phyloP scores from a whole-genome alignment of 35 echinoderm and acorn worm genomes.

The Apostichopus parvimensis region DNA sequence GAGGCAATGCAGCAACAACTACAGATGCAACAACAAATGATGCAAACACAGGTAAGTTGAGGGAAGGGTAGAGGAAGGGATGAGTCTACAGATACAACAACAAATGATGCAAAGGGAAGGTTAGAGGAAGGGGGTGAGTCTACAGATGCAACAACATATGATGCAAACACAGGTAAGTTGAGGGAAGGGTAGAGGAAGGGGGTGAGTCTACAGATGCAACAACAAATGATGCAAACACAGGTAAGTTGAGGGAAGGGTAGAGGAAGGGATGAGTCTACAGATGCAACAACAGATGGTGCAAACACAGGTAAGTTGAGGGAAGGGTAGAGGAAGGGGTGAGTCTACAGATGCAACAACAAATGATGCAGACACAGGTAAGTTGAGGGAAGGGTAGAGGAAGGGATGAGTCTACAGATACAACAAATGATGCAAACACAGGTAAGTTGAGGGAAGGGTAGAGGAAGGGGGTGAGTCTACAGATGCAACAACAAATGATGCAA shows the following conservation, averaged over 20 bases:
- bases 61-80: neutral
- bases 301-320: too few relatives aligned
- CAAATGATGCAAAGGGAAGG: constrained; percentile 56
- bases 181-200: neutral
- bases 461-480: constrained; percentile 32
- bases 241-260: neutral
- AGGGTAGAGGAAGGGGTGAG: neutral
- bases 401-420: constrained; percentile 56
- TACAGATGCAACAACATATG: constrained; percentile 80
- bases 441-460: neutral
- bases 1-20: constrained; percentile 78
- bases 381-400: neutral
- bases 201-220: constrained; percentile 57
- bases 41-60: constrained; percentile 50
- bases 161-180: constrained; percentile 52
- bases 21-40: constrained; percentile 78
- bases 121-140: neutral
- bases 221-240: constrained; percentile 69
- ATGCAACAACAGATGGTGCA: constrained; percentile 77
- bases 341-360: constrained; percentile 75
- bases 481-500: constrained; percentile 78
- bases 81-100: constrained; percentile 70
- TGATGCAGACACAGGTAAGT: constrained; percentile 60
- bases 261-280: constrained; percentile 9
- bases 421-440: constrained; percentile 67